These are phyloP conservation scores for Oreotragus oreotragus DNA, from an alignment of 2,113 vertebrate species.

Conservation along the genomic window DNA sequence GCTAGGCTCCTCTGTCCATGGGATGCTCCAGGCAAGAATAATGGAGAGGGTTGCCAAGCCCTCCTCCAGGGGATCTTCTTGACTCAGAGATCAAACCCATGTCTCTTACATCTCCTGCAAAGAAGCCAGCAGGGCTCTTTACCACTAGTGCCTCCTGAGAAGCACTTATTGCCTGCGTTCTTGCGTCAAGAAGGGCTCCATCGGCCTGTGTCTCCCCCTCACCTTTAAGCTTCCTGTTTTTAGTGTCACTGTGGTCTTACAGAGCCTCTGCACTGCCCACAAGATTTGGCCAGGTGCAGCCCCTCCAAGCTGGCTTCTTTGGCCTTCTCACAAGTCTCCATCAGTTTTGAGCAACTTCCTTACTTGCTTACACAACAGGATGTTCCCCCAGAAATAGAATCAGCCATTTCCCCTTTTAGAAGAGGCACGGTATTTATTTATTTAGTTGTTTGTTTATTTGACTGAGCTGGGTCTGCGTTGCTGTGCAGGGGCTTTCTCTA, in stretches of 20 bases:
- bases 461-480: not conserved
- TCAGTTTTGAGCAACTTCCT: not conserved
- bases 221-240: not conserved
- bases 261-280: not conserved
- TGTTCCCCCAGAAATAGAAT: not conserved
- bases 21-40: not conserved
- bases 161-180: not conserved
- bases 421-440: not conserved
- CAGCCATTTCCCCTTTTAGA: not conserved
- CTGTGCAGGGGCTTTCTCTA: not conserved
- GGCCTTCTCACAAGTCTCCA: not conserved
- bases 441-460: not conserved
- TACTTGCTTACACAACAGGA: not conserved
- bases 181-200: not conserved
- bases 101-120: not conserved
- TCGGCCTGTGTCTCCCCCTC: rapidly evolving
- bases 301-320: not conserved
- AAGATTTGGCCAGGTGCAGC: not conserved
- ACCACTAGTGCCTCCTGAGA: not conserved
- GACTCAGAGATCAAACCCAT: not conserved
- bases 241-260: not conserved
- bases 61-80: not conserved
- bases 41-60: not conserved
- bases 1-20: not conserved
- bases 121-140: not conserved